Evolutionary conservation across 2,113 vertebrate genomes (phyloP), one percentile per base, ranked within the genome.

Genomic region (Saiga tatarica): DNA sequence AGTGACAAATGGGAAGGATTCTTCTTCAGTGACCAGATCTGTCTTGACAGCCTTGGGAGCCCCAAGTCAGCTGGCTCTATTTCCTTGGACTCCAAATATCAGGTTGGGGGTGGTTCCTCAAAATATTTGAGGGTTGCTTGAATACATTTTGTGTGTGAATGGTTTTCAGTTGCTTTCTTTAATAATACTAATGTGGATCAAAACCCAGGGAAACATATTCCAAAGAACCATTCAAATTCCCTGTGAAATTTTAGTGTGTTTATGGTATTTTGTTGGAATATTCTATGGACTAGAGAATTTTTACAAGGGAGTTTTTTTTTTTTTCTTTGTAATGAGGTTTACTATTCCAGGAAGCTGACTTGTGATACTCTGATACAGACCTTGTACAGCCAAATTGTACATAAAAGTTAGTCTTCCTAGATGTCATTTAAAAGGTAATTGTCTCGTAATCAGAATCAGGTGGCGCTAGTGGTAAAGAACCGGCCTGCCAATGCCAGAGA

Each of bases 1-100:
- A 57, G 28, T 95, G 95, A 96, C 92, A 97, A 78, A 89, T 39
- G 71, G 93, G 10, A 60, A 76, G 67, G 39, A 33, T 26, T 83
- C 93, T 94, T 93, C 50, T 76, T 88, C 47, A 57, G 67, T 86
- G 57, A 81, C 59, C 47, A 85, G 86, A 91, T 96, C 59, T 53
- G 45, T 33, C 52, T 36, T 0, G 3, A 84, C 17, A 94, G 81
- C 42, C 39, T 23, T 53, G 53, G 84, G 91, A 95, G 11, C 26
- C 39, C 15, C 36, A 47, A 67, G 83, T n/a, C 47, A 91, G 81
- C 33, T 28, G 42, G 5, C 0, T 62, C 67, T 60, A 39, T 82
- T 78, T 88, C 76, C 76, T 64, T 85, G 53, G 26, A 11, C 7
- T 71, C 74, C 53, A 30, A 91, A 36, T 12, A 33, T 17, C 12